Percentiles rank a stretch among this genome's conserved stretches.
These are phyloP conservation scores for Myotis vivesi DNA, from an alignment of 2,797 vertebrate genomes.

Conservation along the genomic window DNA sequence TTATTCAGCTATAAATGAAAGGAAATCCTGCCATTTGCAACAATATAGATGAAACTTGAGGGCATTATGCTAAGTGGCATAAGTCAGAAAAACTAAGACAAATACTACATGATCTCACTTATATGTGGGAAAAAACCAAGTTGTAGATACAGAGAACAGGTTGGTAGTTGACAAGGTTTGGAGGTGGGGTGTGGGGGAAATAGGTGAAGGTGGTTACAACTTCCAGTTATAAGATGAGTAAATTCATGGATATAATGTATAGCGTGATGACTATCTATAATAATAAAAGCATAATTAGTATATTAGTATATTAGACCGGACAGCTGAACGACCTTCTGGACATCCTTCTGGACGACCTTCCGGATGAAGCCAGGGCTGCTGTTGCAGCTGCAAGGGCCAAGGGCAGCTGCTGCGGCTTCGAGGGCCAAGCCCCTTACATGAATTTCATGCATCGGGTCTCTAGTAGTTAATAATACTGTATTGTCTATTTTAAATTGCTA, in stretches of 20 bases:
- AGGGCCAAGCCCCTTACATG: no score
- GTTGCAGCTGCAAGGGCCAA: no score
- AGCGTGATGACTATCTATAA: background rate
- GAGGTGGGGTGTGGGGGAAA: background rate
- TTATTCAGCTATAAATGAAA: background rate
- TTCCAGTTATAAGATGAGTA: background rate
- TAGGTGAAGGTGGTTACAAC: background rate
- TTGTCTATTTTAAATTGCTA: background rate
- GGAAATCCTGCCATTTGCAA: background rate
- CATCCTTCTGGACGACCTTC: no score
- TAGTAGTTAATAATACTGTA: background rate
- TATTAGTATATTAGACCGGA: no score
- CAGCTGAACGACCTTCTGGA: no score
- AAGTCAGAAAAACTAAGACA: background rate
- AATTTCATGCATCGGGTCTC: no score
- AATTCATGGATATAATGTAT: background rate
- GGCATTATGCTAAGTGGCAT: background rate
- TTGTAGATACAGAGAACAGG: background rate
- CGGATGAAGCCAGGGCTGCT: no score
- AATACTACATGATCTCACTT: background rate
- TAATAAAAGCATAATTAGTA: no score
- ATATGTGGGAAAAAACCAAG: background rate
- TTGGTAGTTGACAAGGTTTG: no score
- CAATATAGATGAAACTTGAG: background rate
- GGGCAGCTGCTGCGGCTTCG: no score